These are phyloP conservation scores for Diarsia mendica DNA, from an alignment of 2,888 invertebrate species.

Conservation along the genomic window DNA sequence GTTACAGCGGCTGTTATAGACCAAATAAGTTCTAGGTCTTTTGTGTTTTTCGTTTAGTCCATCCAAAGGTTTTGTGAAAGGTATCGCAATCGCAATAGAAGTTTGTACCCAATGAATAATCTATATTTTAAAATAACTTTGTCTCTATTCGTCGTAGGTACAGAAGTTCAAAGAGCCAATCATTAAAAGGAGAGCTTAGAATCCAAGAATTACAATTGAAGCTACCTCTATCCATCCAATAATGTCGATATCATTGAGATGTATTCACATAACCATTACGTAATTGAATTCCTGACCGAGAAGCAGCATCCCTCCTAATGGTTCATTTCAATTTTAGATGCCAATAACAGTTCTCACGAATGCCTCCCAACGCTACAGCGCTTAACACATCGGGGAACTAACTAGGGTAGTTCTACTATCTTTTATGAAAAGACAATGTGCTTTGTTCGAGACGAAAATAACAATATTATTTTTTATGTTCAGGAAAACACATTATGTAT, in stretches of 20 bases:
- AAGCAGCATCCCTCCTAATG: conserved; percentile 64
- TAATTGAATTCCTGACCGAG: conserved; percentile 69
- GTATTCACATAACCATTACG: conserved; percentile 60
- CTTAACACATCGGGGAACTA: conserved; percentile 44
- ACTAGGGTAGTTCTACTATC: conserved; percentile 29
- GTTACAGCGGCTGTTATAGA: background rate
- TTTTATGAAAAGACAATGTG: conserved; percentile 25
- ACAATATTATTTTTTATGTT: conserved; percentile 3
- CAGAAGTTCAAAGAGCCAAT: background rate
- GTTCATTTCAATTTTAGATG: conserved; percentile 72
- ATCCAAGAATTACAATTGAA: background rate
- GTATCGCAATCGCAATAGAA: too few relatives aligned
- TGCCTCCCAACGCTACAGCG: conserved; percentile 49
- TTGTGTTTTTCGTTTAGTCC: background rate
- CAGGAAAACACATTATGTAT: background rate
- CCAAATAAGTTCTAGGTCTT: background rate
- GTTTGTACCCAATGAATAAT: background rate
- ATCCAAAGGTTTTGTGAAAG: background rate
- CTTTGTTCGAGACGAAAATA: conserved; percentile 17
- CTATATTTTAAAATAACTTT: background rate
- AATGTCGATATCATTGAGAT: conserved; percentile 48
- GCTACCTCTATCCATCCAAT: conserved; percentile 12
- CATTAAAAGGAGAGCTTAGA: background rate
- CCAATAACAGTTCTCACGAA: conserved; percentile 68
- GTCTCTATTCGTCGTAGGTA: background rate